These are phyloP conservation scores for Leptinotarsa peninsularis DNA, from an alignment of 2,888 invertebrate species.

Conservation along the genomic window DNA sequence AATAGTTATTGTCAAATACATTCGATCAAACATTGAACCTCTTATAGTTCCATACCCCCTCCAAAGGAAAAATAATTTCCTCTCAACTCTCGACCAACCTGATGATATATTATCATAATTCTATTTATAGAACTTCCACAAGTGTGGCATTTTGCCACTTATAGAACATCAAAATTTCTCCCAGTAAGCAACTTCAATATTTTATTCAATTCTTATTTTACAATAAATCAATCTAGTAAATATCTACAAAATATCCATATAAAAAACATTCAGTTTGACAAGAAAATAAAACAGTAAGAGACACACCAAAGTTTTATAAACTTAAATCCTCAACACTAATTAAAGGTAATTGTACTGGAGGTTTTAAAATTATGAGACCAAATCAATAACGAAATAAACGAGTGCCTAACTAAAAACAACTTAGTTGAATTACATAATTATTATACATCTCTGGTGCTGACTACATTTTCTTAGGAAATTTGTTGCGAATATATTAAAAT, in stretches of 20 bases:
- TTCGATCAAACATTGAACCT: background rate
- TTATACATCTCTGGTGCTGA: background rate
- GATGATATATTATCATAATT: background rate
- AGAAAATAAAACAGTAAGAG: conserved; percentile 38
- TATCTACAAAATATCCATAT: conserved; percentile 47
- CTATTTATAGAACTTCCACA: conserved; percentile 1
- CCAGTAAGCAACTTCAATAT: conserved; percentile 11
- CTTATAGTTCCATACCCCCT: background rate
- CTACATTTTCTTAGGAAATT: background rate
- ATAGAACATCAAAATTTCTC: background rate
- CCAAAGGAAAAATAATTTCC: background rate
- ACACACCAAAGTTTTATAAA: conserved; percentile 28
- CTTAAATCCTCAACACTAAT: conserved; percentile 21
- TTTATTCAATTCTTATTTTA: conserved; percentile 31
- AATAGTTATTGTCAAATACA: too few species aligned
- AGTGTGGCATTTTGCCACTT: conserved; percentile 14
- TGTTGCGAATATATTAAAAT: conserved; percentile 10
- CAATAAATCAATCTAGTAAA: conserved; percentile 38
- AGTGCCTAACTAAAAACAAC: conserved; percentile 1
- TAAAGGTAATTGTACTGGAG: conserved; percentile 29
- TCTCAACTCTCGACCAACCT: background rate
- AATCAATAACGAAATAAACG: conserved; percentile 26
- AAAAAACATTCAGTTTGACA: conserved; percentile 43
- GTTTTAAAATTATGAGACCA: conserved; percentile 33
- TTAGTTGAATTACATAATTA: background rate